Evolutionary conservation across 23 tunicate genomes (phyloP).

Genomic region (Ciona savignyi): DNA sequence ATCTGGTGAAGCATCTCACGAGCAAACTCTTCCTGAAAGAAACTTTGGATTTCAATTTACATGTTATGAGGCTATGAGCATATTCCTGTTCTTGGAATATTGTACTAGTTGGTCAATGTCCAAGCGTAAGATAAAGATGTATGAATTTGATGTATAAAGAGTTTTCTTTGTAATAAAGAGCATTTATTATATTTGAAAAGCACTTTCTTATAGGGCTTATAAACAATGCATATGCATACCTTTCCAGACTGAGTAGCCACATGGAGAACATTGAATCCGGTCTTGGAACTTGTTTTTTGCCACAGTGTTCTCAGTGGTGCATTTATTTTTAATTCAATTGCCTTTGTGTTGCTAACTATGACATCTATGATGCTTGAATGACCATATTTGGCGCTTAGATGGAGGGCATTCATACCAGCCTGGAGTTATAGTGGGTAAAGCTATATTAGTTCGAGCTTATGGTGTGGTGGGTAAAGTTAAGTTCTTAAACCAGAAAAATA

Average conservation of each 20-base stretch:
- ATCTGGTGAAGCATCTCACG: constrained; percentile 72
- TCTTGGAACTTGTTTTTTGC: constrained; percentile 61
- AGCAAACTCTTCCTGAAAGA: constrained; percentile 84
- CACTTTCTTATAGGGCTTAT: too few relatives aligned
- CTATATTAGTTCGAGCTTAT: not conserved
- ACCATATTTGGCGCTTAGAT: constrained; percentile 75
- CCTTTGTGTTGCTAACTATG: constrained; percentile 25
- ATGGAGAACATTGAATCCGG: constrained; percentile 83
- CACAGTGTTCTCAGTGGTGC: constrained; percentile 18
- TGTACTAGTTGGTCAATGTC: not conserved
- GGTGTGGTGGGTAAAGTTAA: not conserved
- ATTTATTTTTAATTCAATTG: constrained; percentile 19
- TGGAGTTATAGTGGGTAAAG: constrained; percentile 11
- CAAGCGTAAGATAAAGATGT: not conserved
- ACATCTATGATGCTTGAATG: constrained; percentile 72
- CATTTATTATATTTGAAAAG: too few relatives aligned
- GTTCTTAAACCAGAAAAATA: too few relatives aligned
- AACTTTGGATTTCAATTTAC: too few relatives aligned
- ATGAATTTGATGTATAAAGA: too few relatives aligned
- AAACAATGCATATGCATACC: too few relatives aligned
- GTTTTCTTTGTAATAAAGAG: too few relatives aligned
- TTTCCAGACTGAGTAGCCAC: constrained; percentile 78
- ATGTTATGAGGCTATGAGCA: too few relatives aligned
- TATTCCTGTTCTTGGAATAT: too few relatives aligned
- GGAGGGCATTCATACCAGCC: constrained; percentile 88